These are phyloP conservation scores for Coelogynopora nodosa DNA, from an alignment of 2,888 invertebrate genomes.

Conservation along the genomic window DNA sequence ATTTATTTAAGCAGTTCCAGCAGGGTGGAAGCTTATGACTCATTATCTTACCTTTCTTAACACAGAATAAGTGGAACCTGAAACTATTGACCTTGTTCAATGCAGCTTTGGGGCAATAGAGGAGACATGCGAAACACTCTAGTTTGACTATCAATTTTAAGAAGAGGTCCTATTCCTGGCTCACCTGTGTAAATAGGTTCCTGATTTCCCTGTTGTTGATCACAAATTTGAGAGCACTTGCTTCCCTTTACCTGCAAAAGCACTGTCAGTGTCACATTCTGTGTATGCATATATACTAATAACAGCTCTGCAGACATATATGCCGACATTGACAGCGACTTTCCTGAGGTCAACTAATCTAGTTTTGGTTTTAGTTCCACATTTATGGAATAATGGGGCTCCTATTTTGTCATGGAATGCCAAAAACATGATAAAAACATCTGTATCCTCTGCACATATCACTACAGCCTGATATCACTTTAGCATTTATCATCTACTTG, in stretches of 20 bases:
- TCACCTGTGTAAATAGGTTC: too few relatives aligned
- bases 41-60: too few relatives aligned
- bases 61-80: neutral
- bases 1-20: too few relatives aligned
- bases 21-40: too few relatives aligned
- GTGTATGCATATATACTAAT: constrained; percentile 48
- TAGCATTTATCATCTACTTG: constrained; percentile 47
- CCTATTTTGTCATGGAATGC: constrained; percentile 43
- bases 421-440: constrained; percentile 48
- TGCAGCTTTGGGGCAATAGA: too few relatives aligned
- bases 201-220: too few relatives aligned
- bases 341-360: constrained; percentile 44
- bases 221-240: too few relatives aligned
- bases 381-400: constrained; percentile 35
- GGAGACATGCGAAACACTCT: too few relatives aligned
- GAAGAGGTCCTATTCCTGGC: too few relatives aligned
- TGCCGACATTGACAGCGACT: constrained; percentile 42
- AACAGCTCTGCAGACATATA: constrained; percentile 46
- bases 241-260: too few relatives aligned
- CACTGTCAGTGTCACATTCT: constrained; percentile 48
- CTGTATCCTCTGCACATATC: constrained; percentile 48
- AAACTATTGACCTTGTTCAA: constrained; percentile 44
- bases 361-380: constrained; percentile 44
- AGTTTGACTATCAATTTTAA: too few relatives aligned
- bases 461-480: constrained; percentile 45